These are phyloP conservation scores for Diplosoma virens DNA, from an alignment of 23 tunicate species.

Conservation along the genomic window DNA sequence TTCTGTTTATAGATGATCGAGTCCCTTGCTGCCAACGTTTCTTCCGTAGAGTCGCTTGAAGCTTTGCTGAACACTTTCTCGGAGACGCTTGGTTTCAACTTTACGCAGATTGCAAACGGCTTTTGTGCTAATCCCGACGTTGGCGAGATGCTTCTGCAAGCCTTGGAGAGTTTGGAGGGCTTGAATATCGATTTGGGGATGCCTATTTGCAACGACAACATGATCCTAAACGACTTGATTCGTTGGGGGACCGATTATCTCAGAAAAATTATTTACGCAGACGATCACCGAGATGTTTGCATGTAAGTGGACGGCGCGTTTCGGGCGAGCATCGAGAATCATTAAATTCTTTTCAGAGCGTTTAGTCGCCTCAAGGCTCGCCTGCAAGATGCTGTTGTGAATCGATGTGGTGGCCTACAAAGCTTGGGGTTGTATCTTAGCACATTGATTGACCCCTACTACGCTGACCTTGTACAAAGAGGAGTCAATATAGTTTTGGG, in stretches of 20 bases:
- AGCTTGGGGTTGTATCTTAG: neutral
- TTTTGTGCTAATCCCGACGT: too few relatives aligned
- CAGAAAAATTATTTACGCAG: neutral
- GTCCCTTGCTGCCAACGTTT: too few relatives aligned
- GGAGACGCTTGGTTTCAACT: too few relatives aligned
- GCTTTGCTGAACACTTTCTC: too few relatives aligned
- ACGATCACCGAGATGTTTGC: neutral
- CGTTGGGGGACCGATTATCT: neutral
- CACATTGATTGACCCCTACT: neutral
- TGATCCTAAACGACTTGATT: conserved; percentile 1
- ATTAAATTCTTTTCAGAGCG: neutral
- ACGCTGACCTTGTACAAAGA: neutral
- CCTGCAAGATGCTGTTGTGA: conserved; percentile 1
- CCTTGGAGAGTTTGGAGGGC: too few relatives aligned
- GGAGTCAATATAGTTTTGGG: conserved; percentile 1
- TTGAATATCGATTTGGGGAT: neutral
- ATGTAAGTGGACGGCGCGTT: neutral
- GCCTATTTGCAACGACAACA: conserved; percentile 1
- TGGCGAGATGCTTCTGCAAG: too few relatives aligned
- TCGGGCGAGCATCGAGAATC: neutral
- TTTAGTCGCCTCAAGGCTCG: conserved; percentile 2
- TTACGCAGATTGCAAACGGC: too few relatives aligned
- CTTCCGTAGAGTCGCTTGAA: too few relatives aligned
- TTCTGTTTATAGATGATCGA: too few relatives aligned
- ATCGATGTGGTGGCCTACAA: neutral